These are phyloP conservation scores for Tachina grossa DNA, from an alignment of 2,888 invertebrate species.

Conservation along the genomic window DNA sequence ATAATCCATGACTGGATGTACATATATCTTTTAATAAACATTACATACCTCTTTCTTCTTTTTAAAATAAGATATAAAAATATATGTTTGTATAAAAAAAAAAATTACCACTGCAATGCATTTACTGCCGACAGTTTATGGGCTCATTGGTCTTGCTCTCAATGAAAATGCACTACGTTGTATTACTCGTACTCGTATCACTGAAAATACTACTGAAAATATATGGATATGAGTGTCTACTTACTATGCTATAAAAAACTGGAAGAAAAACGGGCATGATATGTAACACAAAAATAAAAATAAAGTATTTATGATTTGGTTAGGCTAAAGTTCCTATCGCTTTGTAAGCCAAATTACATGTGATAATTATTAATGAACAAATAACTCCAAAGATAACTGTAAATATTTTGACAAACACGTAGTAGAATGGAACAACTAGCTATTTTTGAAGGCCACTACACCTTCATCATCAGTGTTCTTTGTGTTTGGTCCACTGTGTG, in stretches of 20 bases:
- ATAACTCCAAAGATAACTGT: too few species aligned
- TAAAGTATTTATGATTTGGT: too few species aligned
- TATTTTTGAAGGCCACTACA: too few species aligned
- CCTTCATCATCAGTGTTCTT: too few species aligned
- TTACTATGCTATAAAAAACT: slow-evolving; percentile 9
- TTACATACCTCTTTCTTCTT: slow-evolving; percentile 37
- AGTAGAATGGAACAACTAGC: too few species aligned
- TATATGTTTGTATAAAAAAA: slow-evolving; percentile 12
- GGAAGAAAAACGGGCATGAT: not conserved
- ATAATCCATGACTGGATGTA: not conserved
- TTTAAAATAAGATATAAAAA: not conserved
- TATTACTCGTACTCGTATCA: not conserved
- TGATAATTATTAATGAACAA: too few species aligned
- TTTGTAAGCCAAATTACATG: too few species aligned
- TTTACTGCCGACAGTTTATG: slow-evolving; percentile 70
- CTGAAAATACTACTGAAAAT: slow-evolving; percentile 20
- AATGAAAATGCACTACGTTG: slow-evolving; percentile 64
- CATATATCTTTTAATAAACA: slow-evolving; percentile 64
- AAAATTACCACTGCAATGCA: slow-evolving; percentile 65
- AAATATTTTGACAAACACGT: too few species aligned
- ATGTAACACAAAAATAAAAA: too few species aligned
- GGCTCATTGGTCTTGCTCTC: slow-evolving; percentile 63
- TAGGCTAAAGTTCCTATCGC: too few species aligned
- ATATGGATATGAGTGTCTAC: not conserved
- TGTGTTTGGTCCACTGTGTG: too few species aligned